Evolutionary conservation across 2,797 vertebrate species (phyloP), one percentile per base, ranked within the genome.

Genomic region (Onychomys torridus): DNA sequence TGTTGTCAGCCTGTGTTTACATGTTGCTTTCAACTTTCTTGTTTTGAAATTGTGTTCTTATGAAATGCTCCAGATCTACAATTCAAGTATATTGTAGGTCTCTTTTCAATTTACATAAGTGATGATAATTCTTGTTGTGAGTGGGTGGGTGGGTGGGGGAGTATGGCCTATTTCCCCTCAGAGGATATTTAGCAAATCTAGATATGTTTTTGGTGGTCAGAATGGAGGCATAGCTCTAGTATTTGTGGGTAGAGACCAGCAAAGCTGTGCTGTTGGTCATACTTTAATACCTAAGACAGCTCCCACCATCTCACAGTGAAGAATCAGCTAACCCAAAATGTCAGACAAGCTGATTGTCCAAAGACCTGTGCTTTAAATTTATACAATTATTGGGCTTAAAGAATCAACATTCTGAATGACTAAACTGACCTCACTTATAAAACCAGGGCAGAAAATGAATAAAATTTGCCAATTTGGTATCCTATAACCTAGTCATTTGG

Each of bases 401-500:
- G 27, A 34, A 59, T 83, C 86, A 89, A 37, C 43, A 87, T 85
- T 23, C 21, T 37, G 52, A 81, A 71, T 49, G 73, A 19, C 40
- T 91, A 23, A 92, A n/a, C 52, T 93, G 73, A 90, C 27, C 25
- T 71, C 90, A 73, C 43, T 77, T 92, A 63, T 81, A 86, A 97
- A 92, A 94, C 73, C 86, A 93, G 49, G 49, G 49, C 43, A 89
- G 25, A 46, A 93, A 95, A 23, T 37, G 67, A 32, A 89, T 79
- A 61, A 93, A 90, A 43, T 96, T 87, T 96, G 46, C 81, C 90
- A 96, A 89, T 95, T 94, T 91, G 46, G 65, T 84, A 69, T 75
- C 34, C 89, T 67, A 63, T 63, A 93, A 75, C 87, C 40, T 69
- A 81, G 55, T 94, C 75, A 71, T 69, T 93, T 87, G 79, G 76